Conservation (phyloP, 2,888 invertebrate species). For the Drosophila paramelanica region DNA sequence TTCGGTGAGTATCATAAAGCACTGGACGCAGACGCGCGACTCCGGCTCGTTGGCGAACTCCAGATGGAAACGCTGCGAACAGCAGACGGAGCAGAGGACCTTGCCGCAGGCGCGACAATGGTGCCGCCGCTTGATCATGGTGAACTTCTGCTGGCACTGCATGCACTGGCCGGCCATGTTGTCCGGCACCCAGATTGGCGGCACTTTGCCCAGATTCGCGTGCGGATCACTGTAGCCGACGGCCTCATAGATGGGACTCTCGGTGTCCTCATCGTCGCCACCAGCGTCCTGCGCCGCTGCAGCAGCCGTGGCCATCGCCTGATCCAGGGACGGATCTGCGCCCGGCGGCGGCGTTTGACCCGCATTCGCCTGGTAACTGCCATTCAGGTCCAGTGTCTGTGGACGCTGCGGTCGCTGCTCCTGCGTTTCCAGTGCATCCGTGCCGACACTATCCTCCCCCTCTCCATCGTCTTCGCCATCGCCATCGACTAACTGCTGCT, state of each 20-base stretch:
- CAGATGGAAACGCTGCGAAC: conserved; percentile 89
- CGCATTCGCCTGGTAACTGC: conserved; percentile 69
- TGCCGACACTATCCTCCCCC: conserved; percentile 23
- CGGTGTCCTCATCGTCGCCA: conserved; percentile 43
- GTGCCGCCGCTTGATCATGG: conserved; percentile 92
- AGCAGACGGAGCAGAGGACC: conserved; percentile 92
- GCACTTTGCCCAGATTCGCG: conserved; percentile 88
- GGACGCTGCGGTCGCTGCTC: conserved; percentile 80
- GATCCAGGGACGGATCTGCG: conserved; percentile 23
- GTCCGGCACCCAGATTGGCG: conserved; percentile 95
- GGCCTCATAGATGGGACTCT: conserved; percentile 75
- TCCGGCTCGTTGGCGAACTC: conserved; percentile 91
- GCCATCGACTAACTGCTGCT: not conserved
- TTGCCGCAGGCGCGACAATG: conserved; percentile 95
- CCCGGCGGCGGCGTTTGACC: conserved; percentile 82
- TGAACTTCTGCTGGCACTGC: conserved; percentile 92
- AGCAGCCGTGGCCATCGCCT: not conserved
- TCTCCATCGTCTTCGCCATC: conserved; percentile 9
- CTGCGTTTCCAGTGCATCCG: conserved; percentile 52
- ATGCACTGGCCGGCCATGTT: conserved; percentile 92
- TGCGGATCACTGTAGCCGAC: conserved; percentile 82
- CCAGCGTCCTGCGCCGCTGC: not conserved
- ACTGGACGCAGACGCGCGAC: conserved; percentile 91
- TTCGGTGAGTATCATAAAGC: conserved; percentile 87
- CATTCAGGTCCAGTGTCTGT: conserved; percentile 82